Percentiles rank a stretch among this genome's conserved stretches.
phyloP scores from a whole-genome alignment of 2,797 vertebrate species.

The Acrocephalus scirpaceus region DNA sequence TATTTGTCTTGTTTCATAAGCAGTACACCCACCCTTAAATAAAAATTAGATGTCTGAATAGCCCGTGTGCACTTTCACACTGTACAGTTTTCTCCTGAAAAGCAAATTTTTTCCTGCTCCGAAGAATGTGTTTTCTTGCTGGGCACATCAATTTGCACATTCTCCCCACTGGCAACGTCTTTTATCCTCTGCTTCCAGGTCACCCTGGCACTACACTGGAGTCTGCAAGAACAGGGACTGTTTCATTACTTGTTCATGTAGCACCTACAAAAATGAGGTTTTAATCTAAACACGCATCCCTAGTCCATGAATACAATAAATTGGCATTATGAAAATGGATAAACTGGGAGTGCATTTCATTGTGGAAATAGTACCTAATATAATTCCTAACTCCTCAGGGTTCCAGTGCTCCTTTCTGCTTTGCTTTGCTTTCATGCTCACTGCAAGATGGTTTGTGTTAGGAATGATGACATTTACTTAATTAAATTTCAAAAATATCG shows the following conservation, averaged over 20 bases:
- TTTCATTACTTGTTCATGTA: neutral
- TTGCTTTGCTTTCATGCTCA: neutral
- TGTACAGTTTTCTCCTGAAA: neutral
- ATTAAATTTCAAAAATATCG: constrained; percentile 53
- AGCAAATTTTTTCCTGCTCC: neutral
- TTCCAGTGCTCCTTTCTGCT: constrained; percentile 37
- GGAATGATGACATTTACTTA: constrained; percentile 7
- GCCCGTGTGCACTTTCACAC: neutral
- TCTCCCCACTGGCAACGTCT: neutral
- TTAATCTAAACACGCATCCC: neutral
- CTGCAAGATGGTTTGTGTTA: constrained; percentile 21
- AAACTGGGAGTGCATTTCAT: neutral
- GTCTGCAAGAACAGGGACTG: neutral
- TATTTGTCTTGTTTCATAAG: neutral
- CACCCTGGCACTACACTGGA: neutral
- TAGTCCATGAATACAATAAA: neutral
- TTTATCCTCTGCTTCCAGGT: neutral
- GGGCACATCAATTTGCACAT: neutral
- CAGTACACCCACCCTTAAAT: neutral
- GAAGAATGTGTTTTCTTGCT: neutral
- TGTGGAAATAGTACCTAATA: constrained; percentile 41
- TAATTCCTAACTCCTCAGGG: constrained; percentile 1
- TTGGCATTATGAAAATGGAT: neutral
- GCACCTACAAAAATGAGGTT: constrained; percentile 9
- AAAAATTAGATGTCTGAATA: neutral